Percentiles rank a stretch among this genome's conserved stretches.
phyloP scores from a whole-genome alignment of 2,113 vertebrate species.

The Gavia stellata region DNA sequence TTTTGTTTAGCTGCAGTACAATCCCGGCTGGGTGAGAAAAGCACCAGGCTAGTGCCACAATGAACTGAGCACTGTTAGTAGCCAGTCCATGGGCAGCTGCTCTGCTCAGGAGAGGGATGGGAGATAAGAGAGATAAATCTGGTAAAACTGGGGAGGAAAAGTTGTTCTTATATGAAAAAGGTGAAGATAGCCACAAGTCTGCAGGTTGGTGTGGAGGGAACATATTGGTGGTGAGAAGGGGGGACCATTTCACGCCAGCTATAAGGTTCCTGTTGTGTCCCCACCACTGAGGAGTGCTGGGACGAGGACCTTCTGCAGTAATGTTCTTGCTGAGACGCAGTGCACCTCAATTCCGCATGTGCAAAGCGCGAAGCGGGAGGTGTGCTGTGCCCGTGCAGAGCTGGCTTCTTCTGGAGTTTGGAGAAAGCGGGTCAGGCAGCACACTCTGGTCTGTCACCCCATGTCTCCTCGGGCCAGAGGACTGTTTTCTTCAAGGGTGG shows the following conservation, averaged over 20 bases:
- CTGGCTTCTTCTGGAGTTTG: not conserved
- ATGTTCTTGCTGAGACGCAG: not conserved
- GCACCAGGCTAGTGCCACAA: not conserved
- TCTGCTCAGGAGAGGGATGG: not conserved
- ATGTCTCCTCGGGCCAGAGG: not conserved
- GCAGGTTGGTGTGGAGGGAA: not conserved
- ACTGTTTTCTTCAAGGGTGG: not conserved
- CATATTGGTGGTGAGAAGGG: not conserved
- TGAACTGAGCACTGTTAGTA: not conserved
- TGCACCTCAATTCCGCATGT: accelerated
- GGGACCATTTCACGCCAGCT: not conserved
- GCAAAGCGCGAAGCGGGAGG: not conserved
- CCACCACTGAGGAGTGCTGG: not conserved
- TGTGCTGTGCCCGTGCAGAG: accelerated
- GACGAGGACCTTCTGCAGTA: not conserved
- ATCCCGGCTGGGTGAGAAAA: not conserved
- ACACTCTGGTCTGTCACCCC: not conserved
- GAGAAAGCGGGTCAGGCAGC: not conserved
- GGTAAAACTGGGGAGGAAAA: not conserved
- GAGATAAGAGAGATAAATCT: not conserved
- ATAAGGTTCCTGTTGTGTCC: not conserved
- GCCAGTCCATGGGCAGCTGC: not conserved
- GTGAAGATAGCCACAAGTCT: not conserved
- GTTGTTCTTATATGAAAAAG: not conserved
- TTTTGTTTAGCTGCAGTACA: not conserved